Conservation (phyloP, 2,113 vertebrate genomes). For the Oryzias celebensis region DNA sequence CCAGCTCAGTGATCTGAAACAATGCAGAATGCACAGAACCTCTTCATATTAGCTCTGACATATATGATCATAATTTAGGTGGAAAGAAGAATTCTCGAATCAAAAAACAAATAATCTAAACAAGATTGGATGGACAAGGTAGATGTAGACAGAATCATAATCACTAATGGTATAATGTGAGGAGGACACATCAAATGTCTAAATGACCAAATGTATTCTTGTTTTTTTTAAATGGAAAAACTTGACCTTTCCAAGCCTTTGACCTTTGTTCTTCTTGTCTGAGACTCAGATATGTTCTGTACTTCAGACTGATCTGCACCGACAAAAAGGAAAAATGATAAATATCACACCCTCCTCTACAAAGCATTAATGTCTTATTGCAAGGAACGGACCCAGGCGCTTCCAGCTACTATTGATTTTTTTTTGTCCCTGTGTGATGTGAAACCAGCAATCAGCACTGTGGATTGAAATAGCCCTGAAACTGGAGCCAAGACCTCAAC, state of each 20-base stretch:
- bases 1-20: constrained; percentile 57
- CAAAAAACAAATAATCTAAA: constrained; percentile 23
- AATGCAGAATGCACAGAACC: constrained; percentile 47
- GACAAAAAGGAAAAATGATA: constrained; percentile 65
- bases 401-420: constrained; percentile 81
- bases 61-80: constrained; percentile 38
- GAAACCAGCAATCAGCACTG: constrained; percentile 86
- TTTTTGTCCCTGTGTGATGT: constrained; percentile 73
- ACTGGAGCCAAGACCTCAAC: constrained; percentile 83
- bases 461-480: constrained; percentile 84
- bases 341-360: constrained; percentile 64
- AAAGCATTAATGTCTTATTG: constrained; percentile 75
- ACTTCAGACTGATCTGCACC: constrained; percentile 39
- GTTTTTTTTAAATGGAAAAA: no score
- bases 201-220: no score
- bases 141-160: constrained; percentile 4
- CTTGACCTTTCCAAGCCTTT: no score
- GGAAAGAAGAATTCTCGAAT: constrained; percentile 42
- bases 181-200: no score
- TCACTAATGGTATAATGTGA: no score
- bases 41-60: constrained; percentile 45
- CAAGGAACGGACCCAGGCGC: constrained; percentile 76
- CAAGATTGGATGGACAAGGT: constrained; percentile 1
- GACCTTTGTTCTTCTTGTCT: background rate
- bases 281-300: constrained; percentile 30